Evolutionary conservation across 1,140 invertebrate genomes (phyloP).

Genomic region (Microplitis mediator): DNA sequence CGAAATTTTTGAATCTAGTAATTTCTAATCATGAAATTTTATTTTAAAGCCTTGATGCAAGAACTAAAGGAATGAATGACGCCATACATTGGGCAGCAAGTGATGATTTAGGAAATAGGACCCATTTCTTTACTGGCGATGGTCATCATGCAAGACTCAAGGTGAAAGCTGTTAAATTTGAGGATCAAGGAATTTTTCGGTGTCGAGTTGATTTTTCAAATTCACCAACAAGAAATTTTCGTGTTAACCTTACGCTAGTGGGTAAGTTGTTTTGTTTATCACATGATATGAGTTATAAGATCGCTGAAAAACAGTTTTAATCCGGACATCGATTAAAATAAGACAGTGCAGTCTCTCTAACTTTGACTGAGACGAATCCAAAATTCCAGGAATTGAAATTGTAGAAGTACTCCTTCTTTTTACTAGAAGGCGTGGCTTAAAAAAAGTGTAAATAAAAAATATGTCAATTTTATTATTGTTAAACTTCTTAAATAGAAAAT

Average conservation of each 20-base stretch:
- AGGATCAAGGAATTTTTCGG: slow-evolving; percentile 80
- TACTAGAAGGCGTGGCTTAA: too few relatives aligned
- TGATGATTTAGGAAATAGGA: slow-evolving; percentile 74
- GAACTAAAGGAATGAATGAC: slow-evolving; percentile 66
- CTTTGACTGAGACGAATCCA: too few relatives aligned
- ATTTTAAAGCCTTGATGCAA: slow-evolving; percentile 75
- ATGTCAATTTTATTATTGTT: too few relatives aligned
- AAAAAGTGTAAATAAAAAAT: too few relatives aligned
- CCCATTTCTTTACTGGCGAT: slow-evolving; percentile 76
- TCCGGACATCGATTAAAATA: too few relatives aligned
- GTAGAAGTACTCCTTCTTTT: too few relatives aligned
- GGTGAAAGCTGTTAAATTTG: slow-evolving; percentile 72
- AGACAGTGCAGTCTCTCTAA: too few relatives aligned
- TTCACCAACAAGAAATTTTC: slow-evolving; percentile 82
- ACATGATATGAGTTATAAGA: not conserved
- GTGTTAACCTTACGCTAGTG: slow-evolving; percentile 83
- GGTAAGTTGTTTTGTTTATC: slow-evolving; percentile 65
- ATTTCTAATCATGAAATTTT: too few relatives aligned
- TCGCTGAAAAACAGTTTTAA: too few relatives aligned
- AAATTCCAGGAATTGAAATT: too few relatives aligned
- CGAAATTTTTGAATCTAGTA: too few relatives aligned
- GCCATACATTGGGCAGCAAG: slow-evolving; percentile 76
- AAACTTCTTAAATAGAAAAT: too few relatives aligned
- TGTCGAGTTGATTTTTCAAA: slow-evolving; percentile 86
- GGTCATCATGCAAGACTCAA: slow-evolving; percentile 73